Evolutionary conservation across 2,797 vertebrate genomes (phyloP), one percentile per base, ranked within the genome.

Genomic region (Dipus sagitta): DNA sequence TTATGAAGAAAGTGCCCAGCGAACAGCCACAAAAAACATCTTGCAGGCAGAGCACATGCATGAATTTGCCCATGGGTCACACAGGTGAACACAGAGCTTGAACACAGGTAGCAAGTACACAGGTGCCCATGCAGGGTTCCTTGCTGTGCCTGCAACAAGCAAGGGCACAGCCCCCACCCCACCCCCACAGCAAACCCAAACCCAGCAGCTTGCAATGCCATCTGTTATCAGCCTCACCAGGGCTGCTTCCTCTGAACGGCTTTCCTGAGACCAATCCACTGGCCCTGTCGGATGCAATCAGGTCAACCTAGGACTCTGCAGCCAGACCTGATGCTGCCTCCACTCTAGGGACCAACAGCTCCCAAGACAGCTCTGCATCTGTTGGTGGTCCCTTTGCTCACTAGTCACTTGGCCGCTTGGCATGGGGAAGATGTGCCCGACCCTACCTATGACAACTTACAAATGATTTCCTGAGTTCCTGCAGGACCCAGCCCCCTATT

Each of bases 131-230:
- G 13, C 21, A 13, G 38, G 28, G 23, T 20, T 38, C 60, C 8
- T 2, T 17, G 74, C 65, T n/a, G 38, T 8, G 67, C 75, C 30
- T 4, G 14, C 0, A 60, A 18, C 58, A 74, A 67, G 74, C 72
- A 76, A 60, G 34, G 20, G 4, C n/a, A 60, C 60, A 26, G n/a
- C 64, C 62, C 85, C 30, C 30, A 17, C 80, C 75, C 75, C 75
- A 17, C 11, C 2, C 58, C 34, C 7, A 7, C 71, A 83, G 58
- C 77, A 18, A 30, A 0, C 81, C 86, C 96, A 96, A 96, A 95
- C 93, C 97, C 98, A 98, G 98, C 98, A 98, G 98, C 98, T 97
- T 96, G 96, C 84, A 95, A 92, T 97, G 95, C 98, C 98, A 98
- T 98, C 98, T 98, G 98, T 97, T 98, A 97, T 92, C 91, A 47